These are phyloP conservation scores for Melieria crassipennis DNA, from an alignment of 2,888 invertebrate species.

Conservation along the genomic window DNA sequence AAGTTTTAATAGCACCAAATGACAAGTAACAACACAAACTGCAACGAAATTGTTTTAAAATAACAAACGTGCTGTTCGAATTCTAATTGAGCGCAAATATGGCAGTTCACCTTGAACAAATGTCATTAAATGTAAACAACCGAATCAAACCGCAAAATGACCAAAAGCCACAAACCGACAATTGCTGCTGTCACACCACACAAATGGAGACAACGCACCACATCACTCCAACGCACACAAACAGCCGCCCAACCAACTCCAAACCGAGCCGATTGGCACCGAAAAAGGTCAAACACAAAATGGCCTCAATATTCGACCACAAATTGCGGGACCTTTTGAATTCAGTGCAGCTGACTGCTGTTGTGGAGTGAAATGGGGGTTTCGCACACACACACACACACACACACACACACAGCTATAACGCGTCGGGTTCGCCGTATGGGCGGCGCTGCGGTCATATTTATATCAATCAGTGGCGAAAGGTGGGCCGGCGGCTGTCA, in stretches of 20 bases:
- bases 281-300: conserved; percentile 39
- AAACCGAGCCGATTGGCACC: neutral
- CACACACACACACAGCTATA: too few relatives aligned
- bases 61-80: neutral
- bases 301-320: conserved; percentile 50
- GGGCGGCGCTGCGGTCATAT: conserved; percentile 32
- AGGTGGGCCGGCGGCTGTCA: conserved; percentile 29
- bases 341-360: too few relatives aligned
- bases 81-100: conserved; percentile 56
- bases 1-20: too few relatives aligned
- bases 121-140: conserved; percentile 49
- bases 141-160: conserved; percentile 47
- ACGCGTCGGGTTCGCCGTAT: too few relatives aligned
- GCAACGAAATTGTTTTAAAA: too few relatives aligned
- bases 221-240: conserved; percentile 2
- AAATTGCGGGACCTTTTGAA: conserved; percentile 21
- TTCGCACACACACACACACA: too few relatives aligned
- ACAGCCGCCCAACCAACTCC: conserved; percentile 2
- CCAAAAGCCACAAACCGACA: conserved; percentile 47
- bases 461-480: conserved; percentile 53
- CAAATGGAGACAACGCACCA: neutral
- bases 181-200: conserved; percentile 45
- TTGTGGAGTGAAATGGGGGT: too few relatives aligned
- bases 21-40: too few relatives aligned
- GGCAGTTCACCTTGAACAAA: conserved; percentile 27